phyloP scores from a whole-genome alignment of 2,797 vertebrate genomes.

The Enteromius treurensis region DNA sequence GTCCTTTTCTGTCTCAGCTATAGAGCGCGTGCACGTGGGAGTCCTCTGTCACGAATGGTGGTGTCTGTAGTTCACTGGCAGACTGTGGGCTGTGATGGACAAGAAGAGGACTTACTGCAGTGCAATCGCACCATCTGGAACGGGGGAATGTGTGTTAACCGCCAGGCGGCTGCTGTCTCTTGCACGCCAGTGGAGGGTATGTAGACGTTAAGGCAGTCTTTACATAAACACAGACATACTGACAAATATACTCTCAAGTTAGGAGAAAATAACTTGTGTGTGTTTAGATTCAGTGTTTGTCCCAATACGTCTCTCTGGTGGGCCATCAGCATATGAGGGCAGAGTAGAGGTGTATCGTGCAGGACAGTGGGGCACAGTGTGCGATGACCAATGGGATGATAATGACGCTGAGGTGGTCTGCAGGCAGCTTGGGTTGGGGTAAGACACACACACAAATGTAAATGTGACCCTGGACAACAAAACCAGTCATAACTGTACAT shows the following conservation, averaged over 20 bases:
- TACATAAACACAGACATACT: constrained; percentile 23
- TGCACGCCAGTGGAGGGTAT: constrained; percentile 80
- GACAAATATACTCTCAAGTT: constrained; percentile 14
- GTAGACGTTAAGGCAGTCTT: neutral
- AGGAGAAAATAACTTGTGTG: constrained; percentile 31
- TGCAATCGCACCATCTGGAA: constrained; percentile 85
- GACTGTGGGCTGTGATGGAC: constrained; percentile 83
- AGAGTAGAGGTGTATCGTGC: constrained; percentile 90
- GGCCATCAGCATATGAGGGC: constrained; percentile 79
- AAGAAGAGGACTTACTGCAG: constrained; percentile 85
- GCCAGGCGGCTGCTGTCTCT: constrained; percentile 82
- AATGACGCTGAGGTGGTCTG: constrained; percentile 95
- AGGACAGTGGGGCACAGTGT: constrained; percentile 94
- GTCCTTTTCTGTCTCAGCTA: constrained; percentile 70
- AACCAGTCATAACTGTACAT: too few relatives aligned
- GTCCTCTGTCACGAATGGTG: constrained; percentile 74
- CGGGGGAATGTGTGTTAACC: constrained; percentile 77
- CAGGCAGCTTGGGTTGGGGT: constrained; percentile 95
- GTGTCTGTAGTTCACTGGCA: constrained; percentile 83
- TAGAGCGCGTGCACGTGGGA: constrained; percentile 79
- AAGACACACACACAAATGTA: constrained; percentile 54
- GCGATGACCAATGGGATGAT: constrained; percentile 96
- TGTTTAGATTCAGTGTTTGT: constrained; percentile 45
- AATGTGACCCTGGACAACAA: neutral
- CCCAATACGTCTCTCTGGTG: constrained; percentile 83